Evolutionary conservation across 2,888 invertebrate species (phyloP).

Genomic region (Melinaea menophilus): DNA sequence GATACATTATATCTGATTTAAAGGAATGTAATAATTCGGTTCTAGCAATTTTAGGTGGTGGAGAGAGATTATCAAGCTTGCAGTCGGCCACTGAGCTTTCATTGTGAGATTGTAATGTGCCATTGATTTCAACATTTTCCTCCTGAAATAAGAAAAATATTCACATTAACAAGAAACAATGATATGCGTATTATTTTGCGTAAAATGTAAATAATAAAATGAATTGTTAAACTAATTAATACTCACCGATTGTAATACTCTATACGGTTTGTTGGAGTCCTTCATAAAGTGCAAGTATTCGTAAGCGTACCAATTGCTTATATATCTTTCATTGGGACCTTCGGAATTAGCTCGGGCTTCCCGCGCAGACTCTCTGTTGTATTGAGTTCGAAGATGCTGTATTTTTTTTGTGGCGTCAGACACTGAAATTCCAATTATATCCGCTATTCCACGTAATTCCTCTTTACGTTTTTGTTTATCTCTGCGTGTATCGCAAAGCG

Average conservation of each 20-base stretch:
- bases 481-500: conserved; percentile 61
- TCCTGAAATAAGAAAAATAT: conserved; percentile 49
- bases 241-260: conserved; percentile 50
- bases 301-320: conserved; percentile 77
- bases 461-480: conserved; percentile 70
- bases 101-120: conserved; percentile 40
- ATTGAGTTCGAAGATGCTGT: conserved; percentile 79
- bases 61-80: conserved; percentile 49
- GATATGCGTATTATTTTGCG: too few species aligned
- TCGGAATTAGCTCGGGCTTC: conserved; percentile 71
- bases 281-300: conserved; percentile 79
- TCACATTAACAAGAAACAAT: background rate
- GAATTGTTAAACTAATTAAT: too few species aligned
- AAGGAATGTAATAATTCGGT: conserved; percentile 43
- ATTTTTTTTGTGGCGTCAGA: conserved; percentile 79
- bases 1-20: conserved; percentile 48
- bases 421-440: conserved; percentile 55
- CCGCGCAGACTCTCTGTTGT: conserved; percentile 77
- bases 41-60: conserved; percentile 52
- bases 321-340: conserved; percentile 73
- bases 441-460: conserved; percentile 62
- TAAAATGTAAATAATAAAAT: too few species aligned
- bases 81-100: conserved; percentile 46
- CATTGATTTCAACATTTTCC: conserved; percentile 44
- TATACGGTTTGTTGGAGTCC: conserved; percentile 72